Percentiles rank a stretch among this genome's conserved stretches.
phyloP scores from a whole-genome alignment of 1,140 invertebrate species.

The Hermetia illucens region DNA sequence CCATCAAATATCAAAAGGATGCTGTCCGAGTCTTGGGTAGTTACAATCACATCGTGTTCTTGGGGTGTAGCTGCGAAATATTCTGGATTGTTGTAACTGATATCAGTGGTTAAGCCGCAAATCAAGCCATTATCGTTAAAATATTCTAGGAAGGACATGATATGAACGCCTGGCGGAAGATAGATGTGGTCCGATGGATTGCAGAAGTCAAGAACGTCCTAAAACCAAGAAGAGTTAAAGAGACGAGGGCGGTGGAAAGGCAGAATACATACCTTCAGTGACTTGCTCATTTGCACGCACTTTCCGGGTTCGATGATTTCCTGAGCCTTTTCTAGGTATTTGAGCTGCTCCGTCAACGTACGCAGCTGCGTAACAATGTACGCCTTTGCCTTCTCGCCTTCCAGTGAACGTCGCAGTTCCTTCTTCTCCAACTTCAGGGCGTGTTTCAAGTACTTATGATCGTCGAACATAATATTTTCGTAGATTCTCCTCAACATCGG shows the following conservation, averaged over 20 bases:
- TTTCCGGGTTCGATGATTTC: slow-evolving; percentile 23
- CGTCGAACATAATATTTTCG: slow-evolving; percentile 20
- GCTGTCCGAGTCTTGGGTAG: slow-evolving; percentile 27
- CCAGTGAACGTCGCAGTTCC: slow-evolving; percentile 13
- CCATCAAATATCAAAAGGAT: slow-evolving; percentile 29
- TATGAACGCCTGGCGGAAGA: slow-evolving; percentile 18
- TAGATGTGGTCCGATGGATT: slow-evolving; percentile 19
- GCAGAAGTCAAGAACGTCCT: slow-evolving; percentile 33
- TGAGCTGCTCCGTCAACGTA: slow-evolving; percentile 31
- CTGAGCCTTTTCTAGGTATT: slow-evolving; percentile 30
- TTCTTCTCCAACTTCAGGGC: slow-evolving; percentile 10
- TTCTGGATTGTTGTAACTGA: too few relatives aligned
- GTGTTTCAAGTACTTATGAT: slow-evolving; percentile 13
- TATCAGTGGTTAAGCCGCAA: slow-evolving; percentile 5
- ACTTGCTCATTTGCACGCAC: slow-evolving; percentile 24
- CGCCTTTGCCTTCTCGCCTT: slow-evolving; percentile 16
- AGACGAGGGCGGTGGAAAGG: too few relatives aligned
- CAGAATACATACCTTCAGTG: slow-evolving; percentile 17
- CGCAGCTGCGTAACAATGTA: slow-evolving; percentile 37
- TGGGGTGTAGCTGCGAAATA: too few relatives aligned
- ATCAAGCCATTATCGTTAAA: slow-evolving; percentile 19
- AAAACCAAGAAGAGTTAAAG: neutral
- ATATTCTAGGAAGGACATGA: slow-evolving; percentile 22
- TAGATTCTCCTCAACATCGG: slow-evolving; percentile 37
- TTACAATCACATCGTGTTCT: slow-evolving; percentile 24